These are phyloP conservation scores for Monoplex corrugatus DNA, from an alignment of 2,888 invertebrate species.

Conservation along the genomic window DNA sequence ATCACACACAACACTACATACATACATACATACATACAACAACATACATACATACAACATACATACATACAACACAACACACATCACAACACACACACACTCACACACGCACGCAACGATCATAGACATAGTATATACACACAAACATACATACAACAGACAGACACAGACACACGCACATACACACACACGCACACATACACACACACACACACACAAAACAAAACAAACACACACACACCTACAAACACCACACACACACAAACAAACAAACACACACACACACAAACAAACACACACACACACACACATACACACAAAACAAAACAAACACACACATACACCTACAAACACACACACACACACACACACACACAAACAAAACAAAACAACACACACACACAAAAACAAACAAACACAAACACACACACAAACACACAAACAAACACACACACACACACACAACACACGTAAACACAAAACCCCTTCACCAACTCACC, in stretches of 20 bases:
- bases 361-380: no score
- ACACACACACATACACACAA: constrained; percentile 84
- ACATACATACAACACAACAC: no score
- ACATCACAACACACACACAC: neutral
- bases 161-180: neutral
- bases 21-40: neutral
- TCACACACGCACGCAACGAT: neutral
- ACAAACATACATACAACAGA: neutral
- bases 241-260: neutral
- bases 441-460: no score
- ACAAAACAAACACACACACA: neutral
- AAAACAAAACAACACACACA: no score
- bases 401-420: no score
- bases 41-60: neutral
- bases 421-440: neutral
- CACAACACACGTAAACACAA: neutral
- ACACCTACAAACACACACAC: no score
- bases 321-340: constrained; percentile 86
- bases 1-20: neutral
- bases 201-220: neutral
- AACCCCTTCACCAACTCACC: constrained; percentile 84
- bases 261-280: neutral
- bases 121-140: no score
- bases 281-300: no score
- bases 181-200: neutral